Evolutionary conservation across 2,888 invertebrate species (phyloP).

Genomic region (Globia sparganii): DNA sequence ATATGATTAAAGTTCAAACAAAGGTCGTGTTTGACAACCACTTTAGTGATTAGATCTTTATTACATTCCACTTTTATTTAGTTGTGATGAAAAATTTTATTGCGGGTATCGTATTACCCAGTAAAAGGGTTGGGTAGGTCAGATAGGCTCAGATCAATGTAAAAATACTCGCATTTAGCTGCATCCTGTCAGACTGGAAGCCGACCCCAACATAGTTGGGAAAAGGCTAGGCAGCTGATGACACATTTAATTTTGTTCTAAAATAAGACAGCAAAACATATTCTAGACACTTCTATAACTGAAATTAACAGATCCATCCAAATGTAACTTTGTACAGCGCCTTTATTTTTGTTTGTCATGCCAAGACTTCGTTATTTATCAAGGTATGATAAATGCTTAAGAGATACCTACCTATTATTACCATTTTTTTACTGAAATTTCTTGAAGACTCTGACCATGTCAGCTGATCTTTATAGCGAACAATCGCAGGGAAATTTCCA

Average conservation of each 20-base stretch:
- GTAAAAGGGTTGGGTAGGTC: background rate
- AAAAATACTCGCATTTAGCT: background rate
- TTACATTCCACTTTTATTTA: background rate
- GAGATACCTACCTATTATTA: background rate
- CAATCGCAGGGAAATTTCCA: no score
- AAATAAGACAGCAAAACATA: background rate
- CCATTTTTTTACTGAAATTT: background rate
- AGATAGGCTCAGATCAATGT: background rate
- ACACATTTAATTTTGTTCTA: background rate
- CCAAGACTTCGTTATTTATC: background rate
- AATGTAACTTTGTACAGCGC: no score
- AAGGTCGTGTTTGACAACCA: background rate
- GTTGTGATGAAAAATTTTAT: background rate
- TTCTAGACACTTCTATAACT: background rate
- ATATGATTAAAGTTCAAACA: background rate
- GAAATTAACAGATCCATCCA: background rate
- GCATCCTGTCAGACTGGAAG: no score
- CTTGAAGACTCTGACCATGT: background rate
- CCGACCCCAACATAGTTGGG: background rate
- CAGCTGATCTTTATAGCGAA: constrained; percentile 1
- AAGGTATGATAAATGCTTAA: background rate
- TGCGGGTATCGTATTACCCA: background rate
- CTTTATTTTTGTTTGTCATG: background rate
- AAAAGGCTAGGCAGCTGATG: background rate
- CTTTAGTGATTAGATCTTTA: background rate